Evolutionary conservation across 1,140 invertebrate genomes (phyloP), one percentile per base, ranked within the genome.

Genomic region (Doryteuthis pealeii): DNA sequence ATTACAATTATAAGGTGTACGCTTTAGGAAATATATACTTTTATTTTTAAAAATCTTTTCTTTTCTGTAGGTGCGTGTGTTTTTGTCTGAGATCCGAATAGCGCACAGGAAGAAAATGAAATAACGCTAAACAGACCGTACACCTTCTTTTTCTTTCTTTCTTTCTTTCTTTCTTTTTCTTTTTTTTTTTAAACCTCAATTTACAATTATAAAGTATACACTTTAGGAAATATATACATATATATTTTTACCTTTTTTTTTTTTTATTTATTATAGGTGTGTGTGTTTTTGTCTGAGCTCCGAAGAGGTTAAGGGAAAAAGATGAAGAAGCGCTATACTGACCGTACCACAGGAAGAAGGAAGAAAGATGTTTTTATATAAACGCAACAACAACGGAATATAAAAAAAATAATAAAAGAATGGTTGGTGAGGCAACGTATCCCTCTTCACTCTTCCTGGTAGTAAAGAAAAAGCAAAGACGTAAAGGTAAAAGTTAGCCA

Each of bases 361-460:
- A 12, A 6, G 35, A 15, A 2, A 10, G 31, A 71, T 35, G 12
- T 26, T 28, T 28, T 4, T 26, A 4, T 14, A 45, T 0, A 33
- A 33, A n/a, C 18, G 22, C 30, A 68, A 6, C 22, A 30, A 31
- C 30, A 54, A 40, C 54, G 58, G 31, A 49, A 8, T 22, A 71
- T 30, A 72, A 33, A 70, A 40, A 76, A 14, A 73, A 65, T 43
- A 33, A 70, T 8, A 70, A 45, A 70, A 31, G 70, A 54, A 65
- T 32, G 33, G 72, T 49, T 43, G 68, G 45, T 35, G 40, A 49
- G 30, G n/a, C n/a, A n/a, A n/a, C n/a, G n/a, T n/a, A n/a, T n/a
- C n/a, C n/a, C n/a, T n/a, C n/a, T n/a, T n/a, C n/a, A n/a, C n/a
- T n/a, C n/a, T n/a, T n/a, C n/a, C n/a, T n/a, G n/a, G n/a, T n/a